Evolutionary conservation across 2,888 invertebrate genomes (phyloP), one percentile per base, ranked within the genome.

Genomic region (Troilus luridus): DNA sequence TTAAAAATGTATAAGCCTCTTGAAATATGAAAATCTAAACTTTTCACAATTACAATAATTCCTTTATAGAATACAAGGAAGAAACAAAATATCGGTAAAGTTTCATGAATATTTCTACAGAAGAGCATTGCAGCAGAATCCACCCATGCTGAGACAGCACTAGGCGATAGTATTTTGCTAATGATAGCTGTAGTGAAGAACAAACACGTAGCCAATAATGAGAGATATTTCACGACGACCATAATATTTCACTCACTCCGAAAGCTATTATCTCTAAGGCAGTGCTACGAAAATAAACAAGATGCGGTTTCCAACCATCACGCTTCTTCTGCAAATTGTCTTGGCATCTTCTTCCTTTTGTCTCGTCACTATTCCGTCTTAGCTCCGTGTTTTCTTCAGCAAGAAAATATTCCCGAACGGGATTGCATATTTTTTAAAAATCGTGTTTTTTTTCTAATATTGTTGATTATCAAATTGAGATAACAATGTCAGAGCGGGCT

Each of bases 251-350:
- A 67, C 67, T 67, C 67, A 14, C 19, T 24, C 24, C 3, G 24
- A 67, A 67, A 24, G 67, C 67, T 67, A 67, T 67, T 67, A 67
- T 67, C 67, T 24, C 12, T 24, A 67, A 67, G 67, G 24, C 67
- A 67, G 67, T 24, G 67, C 24, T 67, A 24, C 67, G 14, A 67
- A 67, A 67, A 67, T 67, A 67, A 67, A 67, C 67, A 67, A 67
- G 67, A 67, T 67, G 24, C 24, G 24, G 67, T 24, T 12, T 10
- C 24, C 5, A 24, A 11, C 5, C 12, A 67, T 67, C 67, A 67
- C 67, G 67, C 67, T 67, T 67, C 67, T 67, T 67, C 67, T 67
- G 11, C 24, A 67, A 67, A 67, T 67, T 14, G 67, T 24, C 67
- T 11, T 3, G 5, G 10, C 5, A 24, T 24, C 67, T 67, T 67